Conservation (phyloP, 2,113 vertebrate species). For the Ceyx melanurus region DNA sequence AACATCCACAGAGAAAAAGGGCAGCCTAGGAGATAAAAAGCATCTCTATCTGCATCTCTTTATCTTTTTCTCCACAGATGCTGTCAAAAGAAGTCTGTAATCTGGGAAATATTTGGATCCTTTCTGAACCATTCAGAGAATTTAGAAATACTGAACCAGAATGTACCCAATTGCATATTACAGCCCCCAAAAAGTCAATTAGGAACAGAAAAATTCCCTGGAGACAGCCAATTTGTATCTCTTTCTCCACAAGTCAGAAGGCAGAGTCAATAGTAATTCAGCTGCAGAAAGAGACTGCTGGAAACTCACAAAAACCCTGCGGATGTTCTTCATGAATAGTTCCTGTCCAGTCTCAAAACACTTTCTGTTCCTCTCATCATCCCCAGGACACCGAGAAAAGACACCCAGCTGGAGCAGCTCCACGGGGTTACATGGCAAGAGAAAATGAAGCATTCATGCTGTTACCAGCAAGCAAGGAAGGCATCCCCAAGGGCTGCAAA, state of each 20-base stretch:
- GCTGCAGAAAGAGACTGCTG: conserved; percentile 5
- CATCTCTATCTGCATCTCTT: background rate
- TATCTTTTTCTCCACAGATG: background rate
- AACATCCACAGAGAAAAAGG: background rate
- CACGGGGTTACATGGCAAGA: background rate
- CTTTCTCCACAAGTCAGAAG: background rate
- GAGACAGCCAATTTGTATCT: background rate
- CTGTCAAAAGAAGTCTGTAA: background rate
- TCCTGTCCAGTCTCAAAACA: conserved; percentile 31
- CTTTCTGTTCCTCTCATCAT: conserved; percentile 35
- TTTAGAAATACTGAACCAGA: background rate
- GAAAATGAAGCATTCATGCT: conserved; percentile 17
- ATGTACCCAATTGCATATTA: background rate
- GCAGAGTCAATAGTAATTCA: background rate
- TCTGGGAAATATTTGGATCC: background rate
- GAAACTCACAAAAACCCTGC: background rate
- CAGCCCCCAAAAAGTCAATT: background rate
- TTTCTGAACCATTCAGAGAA: background rate
- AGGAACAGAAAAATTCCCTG: background rate
- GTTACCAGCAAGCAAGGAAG: background rate
- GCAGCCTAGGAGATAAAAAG: background rate
- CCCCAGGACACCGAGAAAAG: conserved; percentile 10
- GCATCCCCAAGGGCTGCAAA: background rate
- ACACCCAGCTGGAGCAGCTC: conserved; percentile 29
- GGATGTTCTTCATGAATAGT: conserved; percentile 17